Evolutionary conservation across 2,797 vertebrate genomes (phyloP).

Genomic region (Chelidonichthys spinosus): DNA sequence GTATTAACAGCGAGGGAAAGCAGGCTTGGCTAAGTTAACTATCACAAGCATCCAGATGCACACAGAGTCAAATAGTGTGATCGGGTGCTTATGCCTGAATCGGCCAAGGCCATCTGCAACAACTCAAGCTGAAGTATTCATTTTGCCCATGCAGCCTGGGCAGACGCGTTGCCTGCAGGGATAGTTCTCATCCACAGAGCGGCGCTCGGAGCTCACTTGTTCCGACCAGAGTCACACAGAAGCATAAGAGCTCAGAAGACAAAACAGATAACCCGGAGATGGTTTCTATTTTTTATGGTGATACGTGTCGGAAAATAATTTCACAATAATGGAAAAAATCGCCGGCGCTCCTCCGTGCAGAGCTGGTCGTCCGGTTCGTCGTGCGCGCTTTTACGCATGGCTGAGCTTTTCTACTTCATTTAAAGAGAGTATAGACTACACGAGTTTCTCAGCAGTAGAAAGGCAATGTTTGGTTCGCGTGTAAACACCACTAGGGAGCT

Average conservation of each 20-base stretch:
- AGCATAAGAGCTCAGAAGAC: not conserved
- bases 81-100: slow-evolving; percentile 21
- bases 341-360: not conserved
- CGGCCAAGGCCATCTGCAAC: slow-evolving; percentile 33
- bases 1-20: slow-evolving; percentile 37
- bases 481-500: slow-evolving; percentile 22
- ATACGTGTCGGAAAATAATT: not conserved
- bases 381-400: slow-evolving; percentile 27
- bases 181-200: slow-evolving; percentile 60
- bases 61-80: slow-evolving; percentile 24
- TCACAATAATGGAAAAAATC: not conserved
- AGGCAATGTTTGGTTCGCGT: not conserved
- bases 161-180: slow-evolving; percentile 37
- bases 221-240: slow-evolving; percentile 3
- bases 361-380: slow-evolving; percentile 5
- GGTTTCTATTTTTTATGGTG: not conserved
- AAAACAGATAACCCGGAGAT: not conserved
- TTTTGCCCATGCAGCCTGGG: slow-evolving; percentile 16
- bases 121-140: slow-evolving; percentile 22
- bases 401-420: not conserved
- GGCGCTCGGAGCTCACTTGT: slow-evolving; percentile 66
- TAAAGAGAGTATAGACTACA: not conserved
- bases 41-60: slow-evolving; percentile 42
- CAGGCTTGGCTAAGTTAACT: slow-evolving; percentile 32
- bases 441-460: not conserved